These are phyloP conservation scores for Malurus leucopterus DNA, from an alignment of 2,797 vertebrate genomes.

Conservation along the genomic window DNA sequence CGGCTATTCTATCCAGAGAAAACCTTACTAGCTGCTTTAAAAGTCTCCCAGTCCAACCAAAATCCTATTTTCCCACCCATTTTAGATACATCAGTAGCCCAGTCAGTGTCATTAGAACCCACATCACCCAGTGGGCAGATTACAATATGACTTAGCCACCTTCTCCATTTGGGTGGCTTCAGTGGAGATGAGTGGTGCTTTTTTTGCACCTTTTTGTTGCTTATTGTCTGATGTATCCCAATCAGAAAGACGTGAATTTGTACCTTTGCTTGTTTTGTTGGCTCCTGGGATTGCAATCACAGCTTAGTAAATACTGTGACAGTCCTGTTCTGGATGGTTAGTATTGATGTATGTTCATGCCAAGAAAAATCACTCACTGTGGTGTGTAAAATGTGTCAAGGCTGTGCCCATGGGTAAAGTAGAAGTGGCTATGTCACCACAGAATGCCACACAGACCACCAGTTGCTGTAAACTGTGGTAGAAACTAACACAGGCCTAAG, in stretches of 20 bases:
- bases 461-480: background rate
- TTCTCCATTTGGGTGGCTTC: background rate
- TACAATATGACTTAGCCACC: background rate
- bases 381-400: background rate
- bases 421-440: background rate
- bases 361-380: background rate
- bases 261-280: background rate
- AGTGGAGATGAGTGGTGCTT: background rate
- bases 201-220: background rate
- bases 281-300: background rate
- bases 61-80: background rate
- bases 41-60: background rate
- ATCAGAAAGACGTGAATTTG: background rate
- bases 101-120: background rate
- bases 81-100: rapidly evolving
- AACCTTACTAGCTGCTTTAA: background rate
- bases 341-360: background rate
- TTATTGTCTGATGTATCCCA: background rate
- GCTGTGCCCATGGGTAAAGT: background rate
- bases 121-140: background rate
- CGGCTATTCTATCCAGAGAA: background rate
- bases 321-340: background rate
- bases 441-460: background rate
- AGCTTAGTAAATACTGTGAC: background rate
- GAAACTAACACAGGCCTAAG: background rate